Conservation (phyloP, 2,888 invertebrate species). For the Ariolimax columbianus region DNA sequence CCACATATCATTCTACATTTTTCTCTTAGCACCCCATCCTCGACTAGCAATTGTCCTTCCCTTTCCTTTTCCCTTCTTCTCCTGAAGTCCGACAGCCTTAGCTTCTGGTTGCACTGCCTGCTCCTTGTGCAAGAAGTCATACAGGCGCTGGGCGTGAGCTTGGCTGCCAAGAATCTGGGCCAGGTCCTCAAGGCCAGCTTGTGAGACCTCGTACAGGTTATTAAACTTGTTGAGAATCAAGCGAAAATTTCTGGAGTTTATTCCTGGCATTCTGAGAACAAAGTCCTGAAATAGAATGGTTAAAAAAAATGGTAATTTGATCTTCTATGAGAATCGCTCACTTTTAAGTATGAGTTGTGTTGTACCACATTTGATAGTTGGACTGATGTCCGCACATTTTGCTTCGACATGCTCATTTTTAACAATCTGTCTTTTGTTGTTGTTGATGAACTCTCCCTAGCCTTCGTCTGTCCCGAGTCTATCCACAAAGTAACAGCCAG, state of each 20-base stretch:
- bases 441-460: no score
- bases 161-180: constrained; percentile 84
- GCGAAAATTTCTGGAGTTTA: constrained; percentile 90
- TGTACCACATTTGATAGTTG: no score
- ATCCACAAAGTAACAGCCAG: no score
- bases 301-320: neutral
- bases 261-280: constrained; percentile 91
- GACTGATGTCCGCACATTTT: no score
- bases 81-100: neutral
- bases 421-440: no score
- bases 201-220: constrained; percentile 82
- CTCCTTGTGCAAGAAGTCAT: constrained; percentile 75
- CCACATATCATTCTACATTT: neutral
- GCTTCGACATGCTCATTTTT: no score
- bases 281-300: constrained; percentile 82
- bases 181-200: constrained; percentile 84
- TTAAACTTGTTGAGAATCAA: constrained; percentile 86
- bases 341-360: no score
- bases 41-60: neutral
- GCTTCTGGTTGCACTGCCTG: neutral
- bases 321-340: no score
- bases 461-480: no score
- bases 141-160: constrained; percentile 75
- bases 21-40: constrained; percentile 31
- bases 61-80: constrained; percentile 23